These are phyloP conservation scores for Cinclus mexicanus DNA, from an alignment of 2,113 vertebrate genomes.

Conservation along the genomic window DNA sequence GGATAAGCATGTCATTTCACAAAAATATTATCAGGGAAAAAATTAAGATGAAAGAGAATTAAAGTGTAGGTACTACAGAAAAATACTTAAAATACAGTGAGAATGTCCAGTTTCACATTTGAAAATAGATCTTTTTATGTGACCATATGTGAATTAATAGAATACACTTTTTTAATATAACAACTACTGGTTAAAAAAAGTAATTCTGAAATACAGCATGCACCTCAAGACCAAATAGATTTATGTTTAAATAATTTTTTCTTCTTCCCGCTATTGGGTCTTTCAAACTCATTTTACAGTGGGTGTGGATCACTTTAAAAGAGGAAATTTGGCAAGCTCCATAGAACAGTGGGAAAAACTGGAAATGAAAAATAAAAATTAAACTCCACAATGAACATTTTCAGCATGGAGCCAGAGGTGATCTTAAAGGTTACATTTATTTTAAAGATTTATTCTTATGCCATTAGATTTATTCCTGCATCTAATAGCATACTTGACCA, in stretches of 20 bases:
- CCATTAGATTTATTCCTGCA: neutral
- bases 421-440: neutral
- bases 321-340: neutral
- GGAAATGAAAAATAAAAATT: neutral
- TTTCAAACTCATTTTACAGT: neutral
- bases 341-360: neutral
- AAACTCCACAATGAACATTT: neutral
- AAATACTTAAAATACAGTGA: neutral
- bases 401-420: neutral
- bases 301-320: neutral
- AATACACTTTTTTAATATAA: neutral
- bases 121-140: neutral
- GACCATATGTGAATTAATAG: neutral
- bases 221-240: neutral
- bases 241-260: neutral
- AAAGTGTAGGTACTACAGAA: neutral
- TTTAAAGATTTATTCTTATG: neutral
- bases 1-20: neutral
- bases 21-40: neutral
- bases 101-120: neutral
- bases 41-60: neutral
- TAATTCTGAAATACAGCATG: fast-evolving
- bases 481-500: neutral
- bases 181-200: neutral
- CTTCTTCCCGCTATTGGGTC: neutral